Base-by-base conservation (phyloP, 53 echinoderm and acorn worm genomes). In the Zoroaster sp. region DNA sequence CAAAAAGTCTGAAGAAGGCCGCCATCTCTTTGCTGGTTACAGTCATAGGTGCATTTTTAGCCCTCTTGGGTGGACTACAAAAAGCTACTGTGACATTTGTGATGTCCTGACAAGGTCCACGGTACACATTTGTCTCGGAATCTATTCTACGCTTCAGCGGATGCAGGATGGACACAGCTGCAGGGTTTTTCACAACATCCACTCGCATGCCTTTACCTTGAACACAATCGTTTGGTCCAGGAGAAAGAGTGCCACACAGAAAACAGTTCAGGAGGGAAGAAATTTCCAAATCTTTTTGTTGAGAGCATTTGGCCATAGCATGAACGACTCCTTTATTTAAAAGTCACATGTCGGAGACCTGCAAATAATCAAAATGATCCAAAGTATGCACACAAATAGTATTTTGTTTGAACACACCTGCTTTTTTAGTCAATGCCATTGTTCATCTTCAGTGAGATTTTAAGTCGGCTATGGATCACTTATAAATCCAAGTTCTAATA, bases 1-100 rank as follows among this genome's bases (percentile, higher is more conserved):
- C 96, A 93, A 96, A 94, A 9, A 96, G 83, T 83, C 69, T 88
- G 74, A 94, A 94, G 80, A 94, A 96, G 69, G 96, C 92, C 17
- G 83, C 86, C 88, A 96, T 96, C 71, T 96, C 96, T 41, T 80
- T 91, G 44, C 86, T 92, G 36, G 92, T 94, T 23, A 96, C 96
- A 20, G 94, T 90, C 92, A 96, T 94, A 68, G 88, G 74, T 25
- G 65, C 70, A 77, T 93, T 91, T 73, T 88, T 75, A 43, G 87
- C 52, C 54, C 66, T 72, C 75, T 93, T 86, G 3, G 91, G 72
- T 82, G 88, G 88, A 49, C 55, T 47, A 41, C 75, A 66, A 45
- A 83, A 33, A 30, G 66, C 46, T 51, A 70, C 85, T 3, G 88
- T 88, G 69, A 87, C 49, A 21, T 88, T 88, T 14, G 85, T 85